Conservation (phyloP, 1,140 invertebrate species). For the Platyura marginata region DNA sequence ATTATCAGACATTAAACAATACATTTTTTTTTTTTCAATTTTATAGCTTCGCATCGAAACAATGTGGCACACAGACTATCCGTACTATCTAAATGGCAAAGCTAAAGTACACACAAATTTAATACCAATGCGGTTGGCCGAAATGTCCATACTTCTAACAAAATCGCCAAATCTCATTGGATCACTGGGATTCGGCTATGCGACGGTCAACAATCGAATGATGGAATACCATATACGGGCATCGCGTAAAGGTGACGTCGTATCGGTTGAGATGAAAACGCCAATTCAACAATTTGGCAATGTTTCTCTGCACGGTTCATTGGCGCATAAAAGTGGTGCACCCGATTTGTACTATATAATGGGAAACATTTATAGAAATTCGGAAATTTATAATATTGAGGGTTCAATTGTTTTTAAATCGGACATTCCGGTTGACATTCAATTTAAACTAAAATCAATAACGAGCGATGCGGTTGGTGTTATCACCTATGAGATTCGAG, state of each 20-base stretch:
- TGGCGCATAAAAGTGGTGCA: neutral
- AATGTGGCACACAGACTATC: neutral
- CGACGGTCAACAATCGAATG: slow-evolving; percentile 10
- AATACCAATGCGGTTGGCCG: slow-evolving; percentile 13
- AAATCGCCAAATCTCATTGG: slow-evolving; percentile 10
- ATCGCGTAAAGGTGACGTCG: slow-evolving; percentile 13
- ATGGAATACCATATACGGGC: slow-evolving; percentile 14
- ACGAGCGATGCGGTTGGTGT: slow-evolving; percentile 14
- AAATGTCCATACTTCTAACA: slow-evolving; percentile 11
- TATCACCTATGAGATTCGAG: slow-evolving; percentile 14
- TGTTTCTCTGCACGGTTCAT: slow-evolving; percentile 12
- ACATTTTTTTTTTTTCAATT: too few species aligned
- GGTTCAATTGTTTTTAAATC: slow-evolving; percentile 11
- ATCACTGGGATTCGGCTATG: slow-evolving; percentile 15
- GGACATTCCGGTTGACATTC: slow-evolving; percentile 10
- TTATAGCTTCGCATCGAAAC: neutral
- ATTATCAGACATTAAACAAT: too few species aligned
- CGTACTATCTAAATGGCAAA: slow-evolving; percentile 11
- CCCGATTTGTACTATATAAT: slow-evolving; percentile 10
- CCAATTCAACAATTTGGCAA: slow-evolving; percentile 17
- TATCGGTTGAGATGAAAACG: slow-evolving; percentile 20
- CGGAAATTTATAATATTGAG: slow-evolving; percentile 14
- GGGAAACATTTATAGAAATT: slow-evolving; percentile 17
- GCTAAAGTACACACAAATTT: slow-evolving; percentile 15
- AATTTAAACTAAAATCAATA: slow-evolving; percentile 13